Percentiles rank a stretch among this genome's conserved stretches.
Evolutionary conservation across 2,797 vertebrate species (phyloP).

Genomic region (Luscinia luscinia): DNA sequence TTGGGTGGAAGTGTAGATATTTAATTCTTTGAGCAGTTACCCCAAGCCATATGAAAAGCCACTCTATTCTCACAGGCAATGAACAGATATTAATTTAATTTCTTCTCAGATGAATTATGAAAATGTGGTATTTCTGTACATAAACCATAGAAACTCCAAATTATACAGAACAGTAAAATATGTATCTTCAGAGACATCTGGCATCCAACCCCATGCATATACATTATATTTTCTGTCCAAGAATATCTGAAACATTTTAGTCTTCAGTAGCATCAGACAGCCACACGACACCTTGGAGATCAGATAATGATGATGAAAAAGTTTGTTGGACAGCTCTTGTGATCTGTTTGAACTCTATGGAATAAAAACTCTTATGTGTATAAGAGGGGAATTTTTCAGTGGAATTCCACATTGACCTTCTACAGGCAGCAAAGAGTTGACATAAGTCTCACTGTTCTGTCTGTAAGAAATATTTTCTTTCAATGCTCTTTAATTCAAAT

Average conservation of each 20-base stretch:
- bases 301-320: conserved; percentile 39
- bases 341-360: not conserved
- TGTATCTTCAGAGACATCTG: not conserved
- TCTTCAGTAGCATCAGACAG: not conserved
- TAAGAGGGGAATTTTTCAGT: not conserved
- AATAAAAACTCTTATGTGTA: not conserved
- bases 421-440: not conserved
- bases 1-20: not conserved
- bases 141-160: not conserved
- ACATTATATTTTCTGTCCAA: not conserved
- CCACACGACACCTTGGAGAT: not conserved
- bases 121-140: not conserved
- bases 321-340: not conserved
- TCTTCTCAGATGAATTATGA: not conserved
- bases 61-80: not conserved
- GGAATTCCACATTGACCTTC: not conserved
- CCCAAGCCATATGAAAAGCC: not conserved
- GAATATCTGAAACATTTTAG: not conserved
- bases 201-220: not conserved
- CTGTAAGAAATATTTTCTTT: not conserved
- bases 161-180: not conserved
- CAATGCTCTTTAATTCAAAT: not conserved
- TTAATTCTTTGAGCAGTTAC: not conserved
- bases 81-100: not conserved
- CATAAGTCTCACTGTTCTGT: not conserved